phyloP scores from a whole-genome alignment of 2,113 vertebrate genomes.

The Entosphenus tridentatus region DNA sequence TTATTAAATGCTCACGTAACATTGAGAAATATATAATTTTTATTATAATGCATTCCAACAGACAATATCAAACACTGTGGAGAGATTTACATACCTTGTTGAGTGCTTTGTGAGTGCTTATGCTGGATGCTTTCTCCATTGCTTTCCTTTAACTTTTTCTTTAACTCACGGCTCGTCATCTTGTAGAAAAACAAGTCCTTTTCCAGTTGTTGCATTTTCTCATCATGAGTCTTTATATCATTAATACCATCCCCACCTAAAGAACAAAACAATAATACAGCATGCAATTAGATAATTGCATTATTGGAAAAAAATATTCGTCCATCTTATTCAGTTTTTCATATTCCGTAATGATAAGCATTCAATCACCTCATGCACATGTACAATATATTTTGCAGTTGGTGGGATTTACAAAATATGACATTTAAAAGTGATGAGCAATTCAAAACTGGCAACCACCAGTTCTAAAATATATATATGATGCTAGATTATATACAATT shows the following conservation, averaged over 20 bases:
- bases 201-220: constrained; percentile 47
- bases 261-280: too few species aligned
- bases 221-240: constrained; percentile 23
- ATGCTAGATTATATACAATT: too few species aligned
- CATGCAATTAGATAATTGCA: too few species aligned
- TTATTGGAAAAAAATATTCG: too few species aligned
- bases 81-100: neutral
- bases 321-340: too few species aligned
- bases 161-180: constrained; percentile 51
- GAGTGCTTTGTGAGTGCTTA: constrained; percentile 3
- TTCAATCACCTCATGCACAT: too few species aligned
- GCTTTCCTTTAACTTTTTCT: constrained; percentile 36
- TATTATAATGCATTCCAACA: neutral
- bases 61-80: constrained; percentile 1
- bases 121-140: constrained; percentile 15
- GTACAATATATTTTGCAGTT: too few species aligned
- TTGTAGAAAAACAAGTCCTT: constrained; percentile 73
- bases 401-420: too few species aligned
- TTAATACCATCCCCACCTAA: constrained; percentile 19
- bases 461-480: too few species aligned
- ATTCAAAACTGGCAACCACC: too few species aligned
- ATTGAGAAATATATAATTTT: neutral
- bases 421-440: too few species aligned
- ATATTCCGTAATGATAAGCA: too few species aligned
- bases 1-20: neutral